Conservation (phyloP, 2,888 invertebrate genomes). For the Eulithis prunata region DNA sequence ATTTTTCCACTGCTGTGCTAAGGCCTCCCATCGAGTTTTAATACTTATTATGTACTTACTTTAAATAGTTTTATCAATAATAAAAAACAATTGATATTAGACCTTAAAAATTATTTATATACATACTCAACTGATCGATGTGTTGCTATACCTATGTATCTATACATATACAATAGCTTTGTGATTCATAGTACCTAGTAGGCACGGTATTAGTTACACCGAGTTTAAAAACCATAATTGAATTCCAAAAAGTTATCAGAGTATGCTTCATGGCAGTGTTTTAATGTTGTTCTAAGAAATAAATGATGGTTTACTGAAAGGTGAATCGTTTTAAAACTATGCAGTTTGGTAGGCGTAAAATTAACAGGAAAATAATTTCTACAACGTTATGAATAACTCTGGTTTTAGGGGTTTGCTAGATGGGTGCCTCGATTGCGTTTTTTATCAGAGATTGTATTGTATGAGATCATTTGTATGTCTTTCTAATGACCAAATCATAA, state of each 20-base stretch:
- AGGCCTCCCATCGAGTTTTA: too few relatives aligned
- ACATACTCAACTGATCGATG: slow-evolving; percentile 3
- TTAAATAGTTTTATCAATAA: too few relatives aligned
- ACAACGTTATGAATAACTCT: too few relatives aligned
- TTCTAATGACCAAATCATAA: too few relatives aligned
- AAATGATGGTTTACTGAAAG: slow-evolving; percentile 6
- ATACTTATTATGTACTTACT: too few relatives aligned
- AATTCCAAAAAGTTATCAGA: slow-evolving; percentile 37
- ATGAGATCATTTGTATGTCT: too few relatives aligned
- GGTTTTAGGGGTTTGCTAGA: too few relatives aligned
- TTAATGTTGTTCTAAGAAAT: slow-evolving; percentile 35
- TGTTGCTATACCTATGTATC: background rate
- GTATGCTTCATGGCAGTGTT: slow-evolving; percentile 30
- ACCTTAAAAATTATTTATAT: too few relatives aligned
- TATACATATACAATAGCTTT: background rate
- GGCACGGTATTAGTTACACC: slow-evolving; percentile 12
- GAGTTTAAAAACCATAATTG: slow-evolving; percentile 3
- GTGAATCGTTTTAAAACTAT: slow-evolving; percentile 31
- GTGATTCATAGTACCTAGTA: slow-evolving; percentile 6
- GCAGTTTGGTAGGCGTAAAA: slow-evolving; percentile 10
- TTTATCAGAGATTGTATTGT: too few relatives aligned
- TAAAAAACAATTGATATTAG: too few relatives aligned
- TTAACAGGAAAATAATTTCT: slow-evolving; percentile 15
- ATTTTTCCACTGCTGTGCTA: too few relatives aligned
- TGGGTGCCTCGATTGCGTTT: too few relatives aligned